phyloP scores from a whole-genome alignment of 1,140 invertebrate genomes.

The Drosophila serrata region DNA sequence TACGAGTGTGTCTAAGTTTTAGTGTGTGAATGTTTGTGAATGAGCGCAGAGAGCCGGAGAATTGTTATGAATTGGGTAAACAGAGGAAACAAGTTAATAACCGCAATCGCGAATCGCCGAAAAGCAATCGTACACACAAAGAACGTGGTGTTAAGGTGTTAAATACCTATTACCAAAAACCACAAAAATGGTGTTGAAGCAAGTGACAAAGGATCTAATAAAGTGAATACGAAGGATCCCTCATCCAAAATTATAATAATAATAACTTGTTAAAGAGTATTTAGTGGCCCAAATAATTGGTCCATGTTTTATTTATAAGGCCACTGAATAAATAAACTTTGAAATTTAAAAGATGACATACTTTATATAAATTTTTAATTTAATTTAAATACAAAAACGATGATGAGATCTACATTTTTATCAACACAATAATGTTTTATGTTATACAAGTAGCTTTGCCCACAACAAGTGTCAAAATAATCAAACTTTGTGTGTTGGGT shows the following conservation, averaged over 20 bases:
- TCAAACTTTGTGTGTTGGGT: background rate
- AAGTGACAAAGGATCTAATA: constrained; percentile 1
- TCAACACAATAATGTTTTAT: background rate
- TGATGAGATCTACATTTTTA: background rate
- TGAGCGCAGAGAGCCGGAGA: constrained; percentile 28
- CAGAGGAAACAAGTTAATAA: constrained; percentile 73
- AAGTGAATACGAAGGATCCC: background rate
- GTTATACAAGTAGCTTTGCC: background rate
- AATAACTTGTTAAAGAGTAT: too few relatives aligned
- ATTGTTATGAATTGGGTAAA: constrained; percentile 70
- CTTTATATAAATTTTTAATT: background rate
- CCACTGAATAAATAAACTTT: constrained; percentile 3
- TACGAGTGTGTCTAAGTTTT: constrained; percentile 42
- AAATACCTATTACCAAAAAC: constrained; percentile 10
- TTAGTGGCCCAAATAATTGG: constrained; percentile 5
- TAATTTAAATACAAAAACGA: background rate
- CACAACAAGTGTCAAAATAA: constrained; percentile 11
- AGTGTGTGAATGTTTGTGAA: constrained; percentile 39
- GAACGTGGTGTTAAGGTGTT: constrained; percentile 36
- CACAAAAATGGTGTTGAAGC: constrained; percentile 27
- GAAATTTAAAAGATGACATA: background rate
- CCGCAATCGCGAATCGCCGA: constrained; percentile 33
- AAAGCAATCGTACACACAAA: constrained; percentile 11
- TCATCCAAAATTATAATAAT: background rate
- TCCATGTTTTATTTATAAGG: constrained; percentile 22